These are phyloP conservation scores for Eupleurogrammus muticus DNA, from an alignment of 2,797 vertebrate genomes.

Conservation along the genomic window DNA sequence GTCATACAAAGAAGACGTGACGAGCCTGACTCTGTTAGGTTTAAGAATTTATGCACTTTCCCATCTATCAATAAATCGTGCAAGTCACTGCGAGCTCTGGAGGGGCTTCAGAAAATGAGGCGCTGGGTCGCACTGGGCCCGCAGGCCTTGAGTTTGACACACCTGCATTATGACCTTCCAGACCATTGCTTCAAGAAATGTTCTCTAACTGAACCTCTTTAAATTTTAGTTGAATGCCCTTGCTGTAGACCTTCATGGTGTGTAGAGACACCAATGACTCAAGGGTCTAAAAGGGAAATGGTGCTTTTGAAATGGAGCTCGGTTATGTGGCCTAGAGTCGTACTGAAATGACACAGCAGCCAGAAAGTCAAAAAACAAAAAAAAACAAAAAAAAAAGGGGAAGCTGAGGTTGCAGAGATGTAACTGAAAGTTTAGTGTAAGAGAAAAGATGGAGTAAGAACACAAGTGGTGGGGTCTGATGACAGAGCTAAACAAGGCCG, in stretches of 20 bases:
- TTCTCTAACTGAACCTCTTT: no score
- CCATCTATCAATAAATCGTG: no score
- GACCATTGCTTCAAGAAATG: no score
- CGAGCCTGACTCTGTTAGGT: no score
- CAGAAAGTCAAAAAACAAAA: neutral
- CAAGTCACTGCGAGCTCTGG: no score
- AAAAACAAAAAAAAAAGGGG: conserved; percentile 36
- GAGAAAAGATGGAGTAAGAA: conserved; percentile 12
- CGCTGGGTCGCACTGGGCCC: no score
- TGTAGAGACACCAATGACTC: conserved; percentile 44
- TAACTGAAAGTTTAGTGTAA: conserved; percentile 35
- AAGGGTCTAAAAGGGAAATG: conserved; percentile 61
- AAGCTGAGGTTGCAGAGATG: conserved; percentile 58
- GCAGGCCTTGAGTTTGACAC: no score
- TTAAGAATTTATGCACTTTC: no score
- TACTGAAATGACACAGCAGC: conserved; percentile 47
- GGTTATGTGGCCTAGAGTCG: conserved; percentile 24
- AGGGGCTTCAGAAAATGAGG: no score
- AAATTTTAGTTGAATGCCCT: neutral
- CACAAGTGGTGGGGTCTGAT: neutral
- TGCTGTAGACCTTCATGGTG: conserved; percentile 33
- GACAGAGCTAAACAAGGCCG: neutral
- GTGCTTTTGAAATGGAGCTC: conserved; percentile 55
- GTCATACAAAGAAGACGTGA: no score
- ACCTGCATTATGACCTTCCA: no score